Conservation (phyloP, 2,797 vertebrate genomes). For the Phaenicophaeus curvirostris region DNA sequence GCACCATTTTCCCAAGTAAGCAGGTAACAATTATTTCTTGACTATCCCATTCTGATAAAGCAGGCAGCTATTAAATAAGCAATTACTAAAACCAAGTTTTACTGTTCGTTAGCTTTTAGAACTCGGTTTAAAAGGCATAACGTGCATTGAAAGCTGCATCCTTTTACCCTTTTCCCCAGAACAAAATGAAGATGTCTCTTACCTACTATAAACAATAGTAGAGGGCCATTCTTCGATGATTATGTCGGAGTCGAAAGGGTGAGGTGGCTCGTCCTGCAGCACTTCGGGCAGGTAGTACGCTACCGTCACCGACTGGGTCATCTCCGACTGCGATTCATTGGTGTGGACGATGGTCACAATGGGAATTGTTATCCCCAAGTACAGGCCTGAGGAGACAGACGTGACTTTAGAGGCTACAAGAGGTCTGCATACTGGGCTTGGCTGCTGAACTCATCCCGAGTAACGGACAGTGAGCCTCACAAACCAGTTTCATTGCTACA, state of each 20-base stretch:
- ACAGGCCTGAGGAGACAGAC: constrained; percentile 74
- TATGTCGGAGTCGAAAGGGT: constrained; percentile 81
- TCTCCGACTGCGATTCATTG: constrained; percentile 69
- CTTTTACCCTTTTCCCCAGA: rapidly evolving
- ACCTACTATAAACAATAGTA: constrained; percentile 84
- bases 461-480: rapidly evolving
- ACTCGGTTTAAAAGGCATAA: rapidly evolving
- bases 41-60: background rate
- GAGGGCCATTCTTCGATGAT: constrained; percentile 87
- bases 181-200: background rate
- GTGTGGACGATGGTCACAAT: constrained; percentile 87
- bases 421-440: rapidly evolving
- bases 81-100: background rate
- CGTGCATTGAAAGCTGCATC: rapidly evolving
- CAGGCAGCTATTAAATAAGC: background rate
- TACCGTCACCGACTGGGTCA: constrained; percentile 80
- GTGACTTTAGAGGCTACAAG: rapidly evolving
- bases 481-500: rapidly evolving
- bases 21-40: background rate
- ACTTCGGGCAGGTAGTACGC: constrained; percentile 85
- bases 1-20: background rate
- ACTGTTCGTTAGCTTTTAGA: background rate
- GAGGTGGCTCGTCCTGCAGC: constrained; percentile 84
- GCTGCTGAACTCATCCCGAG: rapidly evolving
- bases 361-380: constrained; percentile 89